These are phyloP conservation scores for Craniophora ligustri DNA, from an alignment of 2,888 invertebrate genomes.

Conservation along the genomic window DNA sequence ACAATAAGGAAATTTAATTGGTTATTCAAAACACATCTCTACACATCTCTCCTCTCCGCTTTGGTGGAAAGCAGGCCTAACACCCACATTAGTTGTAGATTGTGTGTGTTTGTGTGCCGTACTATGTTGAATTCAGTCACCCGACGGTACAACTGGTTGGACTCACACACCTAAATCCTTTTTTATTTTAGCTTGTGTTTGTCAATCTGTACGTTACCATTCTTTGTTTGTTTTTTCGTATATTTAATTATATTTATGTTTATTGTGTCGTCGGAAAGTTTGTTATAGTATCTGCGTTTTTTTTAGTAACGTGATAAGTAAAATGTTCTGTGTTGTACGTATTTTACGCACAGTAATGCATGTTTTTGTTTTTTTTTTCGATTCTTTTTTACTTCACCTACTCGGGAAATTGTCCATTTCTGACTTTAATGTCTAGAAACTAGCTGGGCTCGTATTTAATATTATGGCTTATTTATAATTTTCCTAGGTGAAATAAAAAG, in stretches of 20 bases:
- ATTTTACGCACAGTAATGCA: background rate
- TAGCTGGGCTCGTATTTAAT: too few species aligned
- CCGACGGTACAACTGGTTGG: background rate
- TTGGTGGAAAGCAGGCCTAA: too few species aligned
- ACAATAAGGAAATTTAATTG: too few species aligned
- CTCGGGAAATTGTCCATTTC: background rate
- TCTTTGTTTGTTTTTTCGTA: background rate
- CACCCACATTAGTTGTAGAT: too few species aligned
- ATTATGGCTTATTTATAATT: too few species aligned
- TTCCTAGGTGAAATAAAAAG: too few species aligned
- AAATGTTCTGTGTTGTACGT: too few species aligned
- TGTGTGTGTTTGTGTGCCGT: background rate
- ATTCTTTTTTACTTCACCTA: too few species aligned
- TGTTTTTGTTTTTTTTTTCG: background rate
- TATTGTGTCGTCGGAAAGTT: background rate
- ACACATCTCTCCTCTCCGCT: too few species aligned
- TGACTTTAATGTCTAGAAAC: too few species aligned
- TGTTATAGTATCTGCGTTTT: background rate
- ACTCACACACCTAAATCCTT: slow-evolving; percentile 4
- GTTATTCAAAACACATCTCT: too few species aligned
- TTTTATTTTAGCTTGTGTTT: slow-evolving; percentile 34
- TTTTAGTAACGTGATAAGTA: too few species aligned
- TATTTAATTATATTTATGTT: background rate
- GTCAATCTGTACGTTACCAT: slow-evolving; percentile 3
- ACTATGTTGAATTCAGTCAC: background rate